phyloP scores from a whole-genome alignment of 2,113 vertebrate species.

The Chlorodrepanis virens region DNA sequence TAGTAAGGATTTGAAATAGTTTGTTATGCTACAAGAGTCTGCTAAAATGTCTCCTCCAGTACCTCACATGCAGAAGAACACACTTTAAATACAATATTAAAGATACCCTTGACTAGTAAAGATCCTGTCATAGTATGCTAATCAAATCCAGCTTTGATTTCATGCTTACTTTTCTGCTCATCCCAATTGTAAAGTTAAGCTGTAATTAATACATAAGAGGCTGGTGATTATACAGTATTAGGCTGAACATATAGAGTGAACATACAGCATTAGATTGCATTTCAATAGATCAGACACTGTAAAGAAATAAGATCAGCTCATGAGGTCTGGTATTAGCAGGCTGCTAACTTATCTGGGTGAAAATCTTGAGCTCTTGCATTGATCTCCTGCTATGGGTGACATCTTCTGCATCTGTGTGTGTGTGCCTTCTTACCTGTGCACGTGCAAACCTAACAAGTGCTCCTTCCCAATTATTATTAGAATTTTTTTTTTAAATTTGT shows the following conservation, averaged over 20 bases:
- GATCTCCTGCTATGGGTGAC: neutral
- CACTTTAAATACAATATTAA: conserved; percentile 9
- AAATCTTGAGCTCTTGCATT: conserved; percentile 22
- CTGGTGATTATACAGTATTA: conserved; percentile 69
- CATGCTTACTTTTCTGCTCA: conserved; percentile 70
- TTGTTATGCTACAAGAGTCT: neutral
- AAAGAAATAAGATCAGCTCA: conserved; percentile 46
- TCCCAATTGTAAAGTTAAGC: conserved; percentile 68
- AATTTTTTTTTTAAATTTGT: neutral
- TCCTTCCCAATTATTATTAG: neutral
- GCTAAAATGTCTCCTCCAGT: neutral
- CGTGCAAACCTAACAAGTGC: neutral
- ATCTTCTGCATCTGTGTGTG: neutral
- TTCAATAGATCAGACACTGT: conserved; percentile 42
- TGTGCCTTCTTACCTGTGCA: no score
- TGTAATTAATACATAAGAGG: conserved; percentile 75
- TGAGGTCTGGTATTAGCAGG: conserved; percentile 27
- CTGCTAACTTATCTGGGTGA: conserved; percentile 44
- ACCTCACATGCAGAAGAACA: neutral
- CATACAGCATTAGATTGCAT: conserved; percentile 42
- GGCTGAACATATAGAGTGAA: conserved; percentile 54
- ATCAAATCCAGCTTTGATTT: conserved; percentile 71
- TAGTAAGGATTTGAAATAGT: neutral
- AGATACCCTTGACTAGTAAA: neutral
- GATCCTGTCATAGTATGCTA: conserved; percentile 64